Conservation (phyloP, 2,113 vertebrate genomes). For the Calyptomena viridis region DNA sequence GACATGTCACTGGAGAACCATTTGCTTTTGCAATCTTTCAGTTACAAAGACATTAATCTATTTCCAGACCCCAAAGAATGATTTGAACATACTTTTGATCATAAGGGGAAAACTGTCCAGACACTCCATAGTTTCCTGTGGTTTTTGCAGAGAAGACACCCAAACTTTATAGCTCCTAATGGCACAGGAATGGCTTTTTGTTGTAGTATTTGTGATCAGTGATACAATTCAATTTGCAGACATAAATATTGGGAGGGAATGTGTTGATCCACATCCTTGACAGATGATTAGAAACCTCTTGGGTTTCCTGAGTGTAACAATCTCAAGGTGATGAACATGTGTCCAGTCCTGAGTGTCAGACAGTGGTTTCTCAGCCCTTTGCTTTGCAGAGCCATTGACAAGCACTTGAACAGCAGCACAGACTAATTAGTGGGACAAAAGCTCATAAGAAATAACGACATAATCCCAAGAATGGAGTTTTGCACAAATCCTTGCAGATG, state of each 20-base stretch:
- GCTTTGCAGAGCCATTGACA: background rate
- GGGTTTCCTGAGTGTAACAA: background rate
- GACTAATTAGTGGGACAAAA: background rate
- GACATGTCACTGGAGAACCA: background rate
- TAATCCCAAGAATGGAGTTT: background rate
- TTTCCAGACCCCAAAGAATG: background rate
- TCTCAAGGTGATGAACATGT: background rate
- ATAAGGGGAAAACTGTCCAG: background rate
- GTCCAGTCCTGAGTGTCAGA: background rate
- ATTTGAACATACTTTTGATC: background rate
- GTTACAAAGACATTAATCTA: background rate
- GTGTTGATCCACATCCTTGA: background rate
- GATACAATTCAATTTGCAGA: background rate
- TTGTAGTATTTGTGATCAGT: background rate
- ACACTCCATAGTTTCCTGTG: background rate
- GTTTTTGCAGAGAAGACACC: background rate
- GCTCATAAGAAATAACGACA: background rate
- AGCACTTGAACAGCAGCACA: background rate
- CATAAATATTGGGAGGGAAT: background rate
- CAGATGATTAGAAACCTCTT: background rate
- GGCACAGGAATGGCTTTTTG: background rate
- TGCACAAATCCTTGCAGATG: background rate
- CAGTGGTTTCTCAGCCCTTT: background rate
- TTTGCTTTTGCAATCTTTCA: background rate
- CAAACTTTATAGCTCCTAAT: background rate